phyloP scores from a whole-genome alignment of 35 echinoderm and acorn worm species.

The Ptychodera flava region DNA sequence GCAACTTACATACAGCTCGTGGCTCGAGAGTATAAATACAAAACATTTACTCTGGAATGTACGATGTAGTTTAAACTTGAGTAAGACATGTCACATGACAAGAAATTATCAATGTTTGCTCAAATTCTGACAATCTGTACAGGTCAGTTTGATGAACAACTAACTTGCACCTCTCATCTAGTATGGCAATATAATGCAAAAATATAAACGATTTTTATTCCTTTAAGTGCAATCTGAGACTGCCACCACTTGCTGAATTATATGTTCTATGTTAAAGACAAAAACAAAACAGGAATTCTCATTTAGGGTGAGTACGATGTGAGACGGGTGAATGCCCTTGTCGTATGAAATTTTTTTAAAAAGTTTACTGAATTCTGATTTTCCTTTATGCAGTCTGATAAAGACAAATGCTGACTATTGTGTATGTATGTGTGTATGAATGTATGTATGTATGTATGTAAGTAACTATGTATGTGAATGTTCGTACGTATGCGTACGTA shows the following conservation, averaged over 20 bases:
- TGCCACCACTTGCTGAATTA: not conserved
- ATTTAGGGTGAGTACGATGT: not conserved
- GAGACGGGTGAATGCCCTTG: not conserved
- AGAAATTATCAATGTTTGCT: too few species aligned
- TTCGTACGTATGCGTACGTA: not conserved
- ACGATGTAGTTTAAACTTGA: too few species aligned
- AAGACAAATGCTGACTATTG: not conserved
- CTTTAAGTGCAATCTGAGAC: too few species aligned
- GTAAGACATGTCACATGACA: too few species aligned
- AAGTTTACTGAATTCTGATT: not conserved
- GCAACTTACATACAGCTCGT: too few species aligned
- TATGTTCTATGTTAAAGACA: not conserved
- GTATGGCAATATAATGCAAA: too few species aligned
- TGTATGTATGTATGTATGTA: conserved; percentile 2
- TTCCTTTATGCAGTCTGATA: not conserved
- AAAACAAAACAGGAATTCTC: not conserved
- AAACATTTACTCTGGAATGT: too few species aligned
- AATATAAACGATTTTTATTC: too few species aligned
- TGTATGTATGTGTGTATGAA: not conserved
- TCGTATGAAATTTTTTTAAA: not conserved
- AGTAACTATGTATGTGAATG: not conserved
- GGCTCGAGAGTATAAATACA: too few species aligned
- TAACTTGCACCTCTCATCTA: too few species aligned
- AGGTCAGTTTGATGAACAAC: too few species aligned
- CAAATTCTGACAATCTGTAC: too few species aligned